These are phyloP conservation scores for Trachythela sp. DNA, from an alignment of 64 coral and sea anemone genomes.

Conservation along the genomic window DNA sequence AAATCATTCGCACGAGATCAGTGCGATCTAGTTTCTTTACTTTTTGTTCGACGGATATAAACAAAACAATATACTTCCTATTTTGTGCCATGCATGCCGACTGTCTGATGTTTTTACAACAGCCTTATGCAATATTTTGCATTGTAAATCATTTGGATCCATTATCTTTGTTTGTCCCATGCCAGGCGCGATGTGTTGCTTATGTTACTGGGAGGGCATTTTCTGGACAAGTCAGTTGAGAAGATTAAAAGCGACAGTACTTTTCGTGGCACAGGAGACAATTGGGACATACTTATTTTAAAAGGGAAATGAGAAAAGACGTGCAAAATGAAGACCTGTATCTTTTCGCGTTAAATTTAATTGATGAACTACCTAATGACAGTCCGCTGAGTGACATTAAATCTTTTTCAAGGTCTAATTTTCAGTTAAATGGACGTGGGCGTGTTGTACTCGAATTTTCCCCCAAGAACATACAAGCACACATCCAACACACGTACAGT, in stretches of 20 bases:
- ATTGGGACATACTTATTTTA: constrained; percentile 46
- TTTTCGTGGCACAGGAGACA: constrained; percentile 57
- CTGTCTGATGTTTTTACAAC: too few relatives aligned
- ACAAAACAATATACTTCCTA: too few relatives aligned
- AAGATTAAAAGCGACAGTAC: constrained; percentile 20
- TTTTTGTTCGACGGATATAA: too few relatives aligned
- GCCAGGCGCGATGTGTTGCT: constrained; percentile 32
- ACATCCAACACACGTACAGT: too few relatives aligned
- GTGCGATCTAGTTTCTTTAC: too few relatives aligned
- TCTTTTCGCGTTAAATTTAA: constrained; percentile 51
- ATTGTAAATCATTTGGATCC: too few relatives aligned
- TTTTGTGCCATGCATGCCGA: too few relatives aligned
- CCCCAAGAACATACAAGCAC: constrained; percentile 29
- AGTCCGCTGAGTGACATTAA: constrained; percentile 32
- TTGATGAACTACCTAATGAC: constrained; percentile 55
- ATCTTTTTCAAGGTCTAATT: not conserved
- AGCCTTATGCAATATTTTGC: too few relatives aligned
- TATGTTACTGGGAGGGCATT: constrained; percentile 55
- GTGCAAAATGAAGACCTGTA: constrained; percentile 61
- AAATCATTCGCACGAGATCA: too few relatives aligned
- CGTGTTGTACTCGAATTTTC: constrained; percentile 41
- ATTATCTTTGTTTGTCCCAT: constrained; percentile 47
- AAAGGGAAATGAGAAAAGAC: constrained; percentile 42
- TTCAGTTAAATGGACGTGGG: constrained; percentile 34
- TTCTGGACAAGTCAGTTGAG: constrained; percentile 16